Base-by-base conservation (phyloP, 2,888 invertebrate species). In the Achlya flavicornis region DNA sequence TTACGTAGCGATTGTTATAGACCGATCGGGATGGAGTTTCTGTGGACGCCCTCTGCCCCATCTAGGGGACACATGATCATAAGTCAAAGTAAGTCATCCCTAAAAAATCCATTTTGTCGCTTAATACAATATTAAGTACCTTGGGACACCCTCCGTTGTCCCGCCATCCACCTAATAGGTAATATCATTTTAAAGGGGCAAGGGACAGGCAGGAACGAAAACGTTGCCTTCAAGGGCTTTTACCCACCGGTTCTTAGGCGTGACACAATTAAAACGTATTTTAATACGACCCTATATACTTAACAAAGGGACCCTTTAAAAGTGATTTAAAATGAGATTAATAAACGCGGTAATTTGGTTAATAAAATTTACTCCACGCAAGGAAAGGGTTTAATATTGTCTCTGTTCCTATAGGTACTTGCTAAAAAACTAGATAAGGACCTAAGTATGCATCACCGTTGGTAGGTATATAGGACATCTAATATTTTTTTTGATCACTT, bases 271-370 rank as follows among this genome's bases (percentile, higher is more conserved):
- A 41, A 53, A 53, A 19, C 60, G 26, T 41, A 19, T 19, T 59
- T 43, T 60, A 60, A 60, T 60, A 41, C 43, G 60, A 26, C 61
- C 61, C 46, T 46, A 46, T 62, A 41, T 26, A 58, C 7, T 68
- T 73, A 72, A 73, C 71, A 73, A 63, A 63, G 61, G 63, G n/a
- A 57, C 70, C 73, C 67, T 64, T 65, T 61, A 66, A 57, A 61
- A 61, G 41, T 57, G n/a, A 35, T 32, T 33, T 53, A 63, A 38
- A 60, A 60, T 60, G 16, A 26, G 43, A 60, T 60, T 60, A 60
- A 60, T 60, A 26, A 26, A 19, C 41, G 12, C 60, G 60, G 38
- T 60, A 60, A 60, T 59, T 35, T 41, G 60, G 38, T 60, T 41
- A 11, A 60, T 38, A 11, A n/a, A 16, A 38, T 35, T 12, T 58